Percentiles rank a stretch among this genome's conserved stretches.
Evolutionary conservation across 2,113 vertebrate species (phyloP).

Genomic region (Cebidichthys violaceus): DNA sequence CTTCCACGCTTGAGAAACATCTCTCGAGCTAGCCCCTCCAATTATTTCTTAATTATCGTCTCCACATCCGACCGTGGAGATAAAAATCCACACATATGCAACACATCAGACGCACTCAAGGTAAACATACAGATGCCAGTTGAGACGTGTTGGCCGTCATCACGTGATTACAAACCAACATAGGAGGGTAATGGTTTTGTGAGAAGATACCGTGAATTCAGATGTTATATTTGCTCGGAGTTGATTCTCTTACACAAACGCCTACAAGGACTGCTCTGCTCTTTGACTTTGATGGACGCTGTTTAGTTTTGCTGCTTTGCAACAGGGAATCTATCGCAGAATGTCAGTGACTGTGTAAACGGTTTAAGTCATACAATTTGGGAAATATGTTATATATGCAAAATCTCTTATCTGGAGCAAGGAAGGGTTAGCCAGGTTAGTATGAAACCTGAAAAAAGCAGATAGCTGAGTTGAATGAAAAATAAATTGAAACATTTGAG

Average conservation of each 20-base stretch:
- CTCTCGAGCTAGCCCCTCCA: conserved; percentile 84
- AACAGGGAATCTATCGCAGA: neutral
- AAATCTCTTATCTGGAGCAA: neutral
- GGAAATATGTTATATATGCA: neutral
- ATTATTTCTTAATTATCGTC: conserved; percentile 92
- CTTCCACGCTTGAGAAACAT: conserved; percentile 89
- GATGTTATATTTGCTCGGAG: neutral
- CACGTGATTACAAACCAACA: neutral
- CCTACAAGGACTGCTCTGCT: neutral
- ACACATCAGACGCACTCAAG: conserved; percentile 23
- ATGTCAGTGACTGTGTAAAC: neutral
- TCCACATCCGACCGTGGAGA: conserved; percentile 73
- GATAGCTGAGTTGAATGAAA: neutral
- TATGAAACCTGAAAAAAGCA: neutral
- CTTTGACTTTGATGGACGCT: neutral
- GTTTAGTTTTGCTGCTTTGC: neutral
- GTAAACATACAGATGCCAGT: conserved; percentile 32
- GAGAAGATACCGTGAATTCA: neutral
- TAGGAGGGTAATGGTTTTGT: neutral
- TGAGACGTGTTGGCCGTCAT: neutral
- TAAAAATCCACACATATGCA: conserved; percentile 22
- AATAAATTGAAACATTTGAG: too few relatives aligned
- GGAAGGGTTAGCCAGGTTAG: neutral
- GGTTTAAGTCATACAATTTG: neutral
- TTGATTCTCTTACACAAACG: neutral